These are phyloP conservation scores for Sesia bembeciformis DNA, from an alignment of 2,888 invertebrate genomes.

Conservation along the genomic window DNA sequence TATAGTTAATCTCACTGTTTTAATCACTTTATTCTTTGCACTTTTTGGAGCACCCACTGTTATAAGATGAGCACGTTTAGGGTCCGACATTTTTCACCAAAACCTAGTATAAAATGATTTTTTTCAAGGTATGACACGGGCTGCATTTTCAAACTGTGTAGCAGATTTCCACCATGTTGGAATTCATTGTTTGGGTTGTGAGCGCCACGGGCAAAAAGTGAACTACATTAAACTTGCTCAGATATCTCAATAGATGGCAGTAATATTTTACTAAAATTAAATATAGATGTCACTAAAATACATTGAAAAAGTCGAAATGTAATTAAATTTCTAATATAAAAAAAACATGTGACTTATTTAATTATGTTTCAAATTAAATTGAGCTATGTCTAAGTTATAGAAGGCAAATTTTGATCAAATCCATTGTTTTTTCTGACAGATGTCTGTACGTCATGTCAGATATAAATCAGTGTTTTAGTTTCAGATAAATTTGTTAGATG, in stretches of 20 bases:
- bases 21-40: conserved; percentile 79
- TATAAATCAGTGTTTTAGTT: no score
- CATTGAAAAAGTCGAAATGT: no score
- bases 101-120: conserved; percentile 71
- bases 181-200: conserved; percentile 74
- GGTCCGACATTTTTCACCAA: conserved; percentile 82
- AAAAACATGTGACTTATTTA: no score
- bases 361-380: no score
- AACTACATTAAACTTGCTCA: conserved; percentile 30
- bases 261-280: not conserved
- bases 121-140: conserved; percentile 75
- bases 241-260: conserved; percentile 26
- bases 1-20: conserved; percentile 87
- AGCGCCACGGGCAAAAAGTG: conserved; percentile 52
- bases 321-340: no score
- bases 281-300: no score
- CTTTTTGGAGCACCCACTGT: conserved; percentile 79
- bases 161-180: conserved; percentile 75
- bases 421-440: no score
- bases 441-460: no score
- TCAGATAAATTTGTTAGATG: no score
- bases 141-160: conserved; percentile 76
- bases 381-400: no score
- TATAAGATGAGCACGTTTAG: conserved; percentile 82
- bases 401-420: no score